Conservation (phyloP, 2,797 vertebrate species). For the Paratrypauchen microcephalus region DNA sequence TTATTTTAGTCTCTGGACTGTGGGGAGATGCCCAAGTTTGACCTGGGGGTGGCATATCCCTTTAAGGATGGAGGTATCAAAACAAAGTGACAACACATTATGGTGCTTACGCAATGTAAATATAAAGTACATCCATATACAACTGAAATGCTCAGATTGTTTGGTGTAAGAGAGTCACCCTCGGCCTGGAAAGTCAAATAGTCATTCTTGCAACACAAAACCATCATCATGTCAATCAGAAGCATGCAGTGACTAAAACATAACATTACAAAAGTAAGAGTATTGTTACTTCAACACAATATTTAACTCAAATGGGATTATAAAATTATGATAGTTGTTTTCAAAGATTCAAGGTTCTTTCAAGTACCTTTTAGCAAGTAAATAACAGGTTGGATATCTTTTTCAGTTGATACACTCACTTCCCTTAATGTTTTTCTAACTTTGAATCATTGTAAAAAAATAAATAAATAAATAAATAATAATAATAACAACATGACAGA, state of each 20-base stretch:
- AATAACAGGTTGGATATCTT: neutral
- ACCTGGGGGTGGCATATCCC: too few relatives aligned
- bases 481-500: conserved; percentile 8
- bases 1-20: too few relatives aligned
- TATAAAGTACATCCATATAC: too few relatives aligned
- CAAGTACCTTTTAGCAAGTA: neutral
- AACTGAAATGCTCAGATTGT: too few relatives aligned
- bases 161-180: too few relatives aligned
- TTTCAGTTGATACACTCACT: neutral
- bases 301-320: neutral
- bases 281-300: neutral
- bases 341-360: neutral
- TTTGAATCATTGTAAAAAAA: neutral
- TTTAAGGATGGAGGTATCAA: too few relatives aligned
- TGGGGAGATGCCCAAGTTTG: too few relatives aligned
- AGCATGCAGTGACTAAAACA: neutral
- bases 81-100: too few relatives aligned
- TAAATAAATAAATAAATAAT: neutral
- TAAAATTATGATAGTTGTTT: neutral
- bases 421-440: neutral
- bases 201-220: too few relatives aligned
- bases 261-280: neutral
- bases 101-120: too few relatives aligned
- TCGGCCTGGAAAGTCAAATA: too few relatives aligned
- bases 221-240: too few relatives aligned